Conservation (phyloP, 1,140 invertebrate genomes). For the Palaemon carinicauda region DNA sequence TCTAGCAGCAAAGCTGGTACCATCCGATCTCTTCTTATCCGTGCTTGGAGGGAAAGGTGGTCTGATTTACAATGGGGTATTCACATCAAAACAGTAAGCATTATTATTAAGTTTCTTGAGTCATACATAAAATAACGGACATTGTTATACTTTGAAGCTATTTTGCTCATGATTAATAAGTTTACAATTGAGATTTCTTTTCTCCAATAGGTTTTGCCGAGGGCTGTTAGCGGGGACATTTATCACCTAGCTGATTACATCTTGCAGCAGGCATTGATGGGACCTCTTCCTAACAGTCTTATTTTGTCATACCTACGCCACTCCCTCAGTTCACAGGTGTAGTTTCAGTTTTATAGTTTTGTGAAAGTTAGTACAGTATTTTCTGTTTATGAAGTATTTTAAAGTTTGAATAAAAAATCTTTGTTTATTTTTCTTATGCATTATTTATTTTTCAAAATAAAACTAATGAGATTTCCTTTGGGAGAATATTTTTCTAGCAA, state of each 20-base stretch:
- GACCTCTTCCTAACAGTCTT: slow-evolving; percentile 87
- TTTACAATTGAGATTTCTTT: neutral
- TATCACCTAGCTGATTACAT: slow-evolving; percentile 93
- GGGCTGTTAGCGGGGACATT: slow-evolving; percentile 88
- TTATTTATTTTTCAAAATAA: slow-evolving; percentile 81
- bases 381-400: neutral
- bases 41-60: slow-evolving; percentile 94
- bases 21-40: slow-evolving; percentile 72
- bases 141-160: neutral
- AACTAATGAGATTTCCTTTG: slow-evolving; percentile 65
- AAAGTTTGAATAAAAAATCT: neutral
- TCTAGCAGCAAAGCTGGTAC: slow-evolving; percentile 54
- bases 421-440: slow-evolving; percentile 6
- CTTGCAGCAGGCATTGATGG: slow-evolving; percentile 89
- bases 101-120: neutral
- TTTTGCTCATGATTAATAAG: neutral
- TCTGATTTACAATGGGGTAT: slow-evolving; percentile 94
- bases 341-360: slow-evolving; percentile 62
- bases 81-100: slow-evolving; percentile 82
- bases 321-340: slow-evolving; percentile 80
- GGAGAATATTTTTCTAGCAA: neutral
- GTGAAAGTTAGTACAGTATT: too few species aligned
- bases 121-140: slow-evolving; percentile 62
- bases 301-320: slow-evolving; percentile 92
- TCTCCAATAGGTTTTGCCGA: slow-evolving; percentile 71